Base-by-base conservation (phyloP, 2,113 vertebrate species). In the Anhinga rufa region DNA sequence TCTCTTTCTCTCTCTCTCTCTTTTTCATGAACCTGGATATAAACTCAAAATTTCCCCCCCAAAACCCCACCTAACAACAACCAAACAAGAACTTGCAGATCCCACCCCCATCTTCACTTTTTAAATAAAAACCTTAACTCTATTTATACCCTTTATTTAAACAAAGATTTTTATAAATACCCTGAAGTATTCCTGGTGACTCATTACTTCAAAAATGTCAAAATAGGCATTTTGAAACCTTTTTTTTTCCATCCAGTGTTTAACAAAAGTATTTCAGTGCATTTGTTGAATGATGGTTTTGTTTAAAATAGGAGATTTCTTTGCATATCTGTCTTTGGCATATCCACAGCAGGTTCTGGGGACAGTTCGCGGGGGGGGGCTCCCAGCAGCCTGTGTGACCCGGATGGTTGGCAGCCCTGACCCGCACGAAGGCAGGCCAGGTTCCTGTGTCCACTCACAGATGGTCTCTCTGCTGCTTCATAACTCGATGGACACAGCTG, bases 141-240 rank as follows among this genome's bases (percentile, higher is more conserved):
- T 93, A 40, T 85, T 95, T 87, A 69, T 90, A 85, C 28, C 17
- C 44, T 62, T n/a, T 87, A 29, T 64, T 95, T 89, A 91, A 94
- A 75, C 77, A 87, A 64, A 79, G 16, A 28, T 48, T 85, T 87
- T 78, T 95, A 58, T 54, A 86, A 93, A 88, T 90, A 80, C 31
- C 15, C 15, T 20, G 7, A 40, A 74, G 60, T 70, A 70, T 91
- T 93, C 54, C 58, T 75, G 6, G 16, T 92, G 80, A 88, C 32
- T 94, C 82, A 70, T 77, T 80, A 32, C 55, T 92, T 90, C 22
- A 62, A 70, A 93, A 90, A 83, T 70, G 58, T 83, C 88, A 96
- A 77, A 77, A 86, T 55, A 93, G 75, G 75, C 75, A 65, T 85
- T 92, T 93, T 26, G 46, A 82, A 94, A 26, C 12, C 20, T 51